Evolutionary conservation across 92 coral and sea anemone species (phyloP), one percentile per base, ranked within the genome.

Genomic region (Pocillopora grandis): DNA sequence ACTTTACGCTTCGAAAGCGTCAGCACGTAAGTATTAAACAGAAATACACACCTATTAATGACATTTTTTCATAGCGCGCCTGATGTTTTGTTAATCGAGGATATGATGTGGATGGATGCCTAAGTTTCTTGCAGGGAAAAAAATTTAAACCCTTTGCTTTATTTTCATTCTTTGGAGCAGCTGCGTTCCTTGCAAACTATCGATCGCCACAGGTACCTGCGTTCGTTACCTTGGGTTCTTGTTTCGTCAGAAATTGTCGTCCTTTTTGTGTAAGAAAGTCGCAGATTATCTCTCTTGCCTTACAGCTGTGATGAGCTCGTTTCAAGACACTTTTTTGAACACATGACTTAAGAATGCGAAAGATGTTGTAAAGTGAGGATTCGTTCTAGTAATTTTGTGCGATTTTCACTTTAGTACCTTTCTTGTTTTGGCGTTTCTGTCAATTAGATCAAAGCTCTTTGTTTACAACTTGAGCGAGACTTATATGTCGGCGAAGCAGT

Each of bases 1-100:
- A 95, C 87, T 95, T 95, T 68, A 69, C 98, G 21, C 91, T 95
- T 65, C 94, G 98, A 36, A 92, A 87, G 72, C 98, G 98, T 27
- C 98, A 92, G 56, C 89, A 94, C 86, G 98, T 95, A 86, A 89
- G 98, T 73, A 20, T 12, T 16, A 23, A 76, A 13, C 52, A 42
- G 52, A 42, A 42, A 42, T 42, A 1, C 8, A 42, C 8, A 1
- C 52, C 52, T 7, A 3, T 42, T 70, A 27, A 27, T 36, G 55
- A 12, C 1, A 35, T 70, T 35, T 13, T 6, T n/a, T 70, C 20
- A 57, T 56, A 33, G 58, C 67, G 13, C 23, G 60, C 21, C 14
- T 71, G 42, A 9, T 37, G 59, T 63, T 12, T 56, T 64, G 73
- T 10, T 2, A 9, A 19, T 58, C 36, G 58, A 9, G 19, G 56